Base-by-base conservation (phyloP, 1,140 invertebrate genomes). In the Lucilia cuprina region DNA sequence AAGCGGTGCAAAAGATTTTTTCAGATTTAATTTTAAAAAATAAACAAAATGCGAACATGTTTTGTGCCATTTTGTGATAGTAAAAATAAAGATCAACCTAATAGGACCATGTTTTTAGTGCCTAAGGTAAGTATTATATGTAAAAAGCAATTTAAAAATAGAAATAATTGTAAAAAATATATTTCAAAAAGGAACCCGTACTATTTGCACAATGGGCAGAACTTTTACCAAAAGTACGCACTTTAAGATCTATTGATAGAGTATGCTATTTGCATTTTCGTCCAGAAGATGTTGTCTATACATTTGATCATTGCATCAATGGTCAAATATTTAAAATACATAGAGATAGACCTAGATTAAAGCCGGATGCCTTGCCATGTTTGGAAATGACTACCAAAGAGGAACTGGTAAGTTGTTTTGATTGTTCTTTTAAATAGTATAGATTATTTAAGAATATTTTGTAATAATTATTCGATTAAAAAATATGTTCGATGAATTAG, bases 261-360 rank as follows among this genome's bases (percentile, higher is more conserved):
- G 82, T 86, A 1, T 86, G 86, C 50, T 82, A 86, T 47, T 34
- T 82, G 13, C 86, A 86, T 84, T 86, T 86, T 75, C 2, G 65
- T 17, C 21, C 55, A 12, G 49, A 83, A 3, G 82, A 86, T 25
- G 85, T 86, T 41, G 14, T 82, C 9, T 55, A 70, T 2, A 83
- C 78, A 12, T 86, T 70, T 21, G 83, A 84, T 21, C 83, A 85
- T 19, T 84, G 25, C 5, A 86, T 86, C n/a, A 83, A 85, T 83
- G 86, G 86, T 21, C 13, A 84, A 84, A 12, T 85, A 13, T 82
- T 78, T n/a, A 14, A 85, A 41, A 74, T 86, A 17, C 41, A 85
- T 83, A 82, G 86, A 10, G 86, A 78, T 30, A 77, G 85, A 49
- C 84, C 86, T 9, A 83, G 82, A 78, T 41, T 86, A 8, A 84